These are phyloP conservation scores for Mugil cephalus DNA, from an alignment of 2,113 vertebrate species.

Conservation along the genomic window DNA sequence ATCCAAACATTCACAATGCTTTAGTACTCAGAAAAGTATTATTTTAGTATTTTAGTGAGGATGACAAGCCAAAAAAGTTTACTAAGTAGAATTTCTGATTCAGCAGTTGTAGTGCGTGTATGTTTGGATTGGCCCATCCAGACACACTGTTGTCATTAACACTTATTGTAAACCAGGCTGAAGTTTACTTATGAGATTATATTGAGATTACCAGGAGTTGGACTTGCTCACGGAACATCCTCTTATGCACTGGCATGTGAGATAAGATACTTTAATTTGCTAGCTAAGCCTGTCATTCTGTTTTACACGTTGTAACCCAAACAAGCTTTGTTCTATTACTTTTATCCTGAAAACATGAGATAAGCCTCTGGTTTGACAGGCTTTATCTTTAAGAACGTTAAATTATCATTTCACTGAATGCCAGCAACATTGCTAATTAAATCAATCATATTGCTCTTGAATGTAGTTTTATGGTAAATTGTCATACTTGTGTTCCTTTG, in stretches of 20 bases:
- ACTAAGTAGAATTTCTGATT: neutral
- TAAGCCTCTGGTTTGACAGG: neutral
- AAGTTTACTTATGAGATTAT: conserved; percentile 65
- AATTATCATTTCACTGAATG: neutral
- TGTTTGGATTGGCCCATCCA: no score
- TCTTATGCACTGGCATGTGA: neutral
- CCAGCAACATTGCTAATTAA: no score
- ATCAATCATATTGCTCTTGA: no score
- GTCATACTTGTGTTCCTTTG: neutral
- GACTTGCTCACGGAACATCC: conserved; percentile 26
- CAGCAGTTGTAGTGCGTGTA: neutral
- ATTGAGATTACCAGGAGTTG: conserved; percentile 47
- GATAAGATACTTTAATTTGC: conserved; percentile 18
- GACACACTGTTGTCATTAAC: conserved; percentile 32
- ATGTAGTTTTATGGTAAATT: no score
- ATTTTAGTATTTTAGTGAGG: no score
- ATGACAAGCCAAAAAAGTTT: no score
- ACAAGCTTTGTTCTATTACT: neutral
- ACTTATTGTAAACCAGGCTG: conserved; percentile 51
- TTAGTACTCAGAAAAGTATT: no score
- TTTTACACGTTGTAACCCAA: neutral
- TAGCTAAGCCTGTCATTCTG: neutral
- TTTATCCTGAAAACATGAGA: neutral
- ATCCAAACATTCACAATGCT: no score
- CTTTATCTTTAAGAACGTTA: neutral